A percentile compares a stretch with the other conserved stretches of the same genome.
These are phyloP conservation scores for Girardinichthys multiradiatus DNA, from an alignment of 2,113 vertebrate genomes.

Conservation along the genomic window DNA sequence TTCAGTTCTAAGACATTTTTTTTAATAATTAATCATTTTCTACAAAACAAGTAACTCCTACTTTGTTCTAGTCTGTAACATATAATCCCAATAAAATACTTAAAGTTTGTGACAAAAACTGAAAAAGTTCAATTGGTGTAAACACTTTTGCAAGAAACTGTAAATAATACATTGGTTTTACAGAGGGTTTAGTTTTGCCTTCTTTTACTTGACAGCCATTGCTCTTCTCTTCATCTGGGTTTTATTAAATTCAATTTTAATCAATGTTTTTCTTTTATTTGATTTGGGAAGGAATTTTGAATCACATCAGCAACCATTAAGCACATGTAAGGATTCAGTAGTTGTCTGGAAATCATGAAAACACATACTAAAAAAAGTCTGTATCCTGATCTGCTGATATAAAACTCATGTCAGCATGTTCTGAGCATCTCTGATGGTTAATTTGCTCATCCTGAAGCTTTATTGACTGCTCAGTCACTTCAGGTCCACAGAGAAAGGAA, in stretches of 20 bases:
- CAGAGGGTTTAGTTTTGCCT: neutral
- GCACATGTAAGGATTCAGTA: neutral
- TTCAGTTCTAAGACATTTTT: no score
- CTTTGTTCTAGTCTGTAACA: no score
- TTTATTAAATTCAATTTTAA: neutral
- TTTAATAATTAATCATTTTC: no score
- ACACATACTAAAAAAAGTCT: neutral
- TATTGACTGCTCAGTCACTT: slow-evolving; percentile 59
- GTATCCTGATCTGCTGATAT: neutral
- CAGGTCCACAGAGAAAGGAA: slow-evolving; percentile 62
- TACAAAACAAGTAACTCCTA: no score
- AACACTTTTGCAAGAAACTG: neutral
- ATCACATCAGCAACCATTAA: neutral
- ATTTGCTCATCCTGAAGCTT: slow-evolving; percentile 47
- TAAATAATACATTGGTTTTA: neutral
- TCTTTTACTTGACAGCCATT: neutral
- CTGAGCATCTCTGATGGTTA: slow-evolving; percentile 19
- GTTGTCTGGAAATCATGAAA: neutral
- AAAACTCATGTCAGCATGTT: accelerated
- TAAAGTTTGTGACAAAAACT: neutral
- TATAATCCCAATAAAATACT: no score
- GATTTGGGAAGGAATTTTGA: neutral
- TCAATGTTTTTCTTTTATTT: neutral
- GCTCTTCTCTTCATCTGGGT: neutral
- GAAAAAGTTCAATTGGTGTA: neutral